Base-by-base conservation (phyloP, 2,113 vertebrate genomes). In the Oryzias curvinotus region DNA sequence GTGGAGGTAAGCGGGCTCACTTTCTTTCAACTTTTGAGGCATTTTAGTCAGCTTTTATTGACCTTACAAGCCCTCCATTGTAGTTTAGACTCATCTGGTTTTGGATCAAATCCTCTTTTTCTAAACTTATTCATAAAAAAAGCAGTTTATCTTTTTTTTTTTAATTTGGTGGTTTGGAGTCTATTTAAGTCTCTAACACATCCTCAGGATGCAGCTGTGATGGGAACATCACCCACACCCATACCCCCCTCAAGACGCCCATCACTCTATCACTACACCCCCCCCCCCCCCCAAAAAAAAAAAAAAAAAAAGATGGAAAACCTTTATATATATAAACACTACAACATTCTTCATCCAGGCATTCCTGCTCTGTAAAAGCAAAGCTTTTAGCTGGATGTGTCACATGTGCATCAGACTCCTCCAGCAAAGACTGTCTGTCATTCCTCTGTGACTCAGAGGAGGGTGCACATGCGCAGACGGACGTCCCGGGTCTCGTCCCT, bases 391-490 rank as follows among this genome's bases (percentile, higher is more conserved):
- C 18, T 66, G 48, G 53, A 75, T 82, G 62, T 81, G 77, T 87
- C 82, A 87, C 64, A 25, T 67, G 17, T 25, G 61, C 21, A 17
- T 28, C 71, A 57, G 49, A 78, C 73, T 56, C 41, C 5, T 15
- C 2, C 55, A 42, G 54, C 45, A 50, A 47, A 66, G 23, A 21
- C 41, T 25, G 64, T 73, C 70, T 83, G 73, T 82, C 83, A 83
- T 73, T 25, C 60, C n/a, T 30, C 16, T 70, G 62, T 86, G 85
- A 87, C 52, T 89, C 80, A 87, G 26, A 75, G 48, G 65, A 50
- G 56, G 76, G 48, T 71, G 45, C 56, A 73, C 66, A 13, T 12
- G 49, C 62, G 12, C 51, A 17, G 19, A 64, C 25, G 19, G 36
- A 21, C 28, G 62, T 62, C 75, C 63, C n/a, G 14, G 21, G n/a